Percentiles rank a stretch among this genome's conserved stretches.
phyloP scores from a whole-genome alignment of 2,113 vertebrate genomes.

The Origma solitaria region DNA sequence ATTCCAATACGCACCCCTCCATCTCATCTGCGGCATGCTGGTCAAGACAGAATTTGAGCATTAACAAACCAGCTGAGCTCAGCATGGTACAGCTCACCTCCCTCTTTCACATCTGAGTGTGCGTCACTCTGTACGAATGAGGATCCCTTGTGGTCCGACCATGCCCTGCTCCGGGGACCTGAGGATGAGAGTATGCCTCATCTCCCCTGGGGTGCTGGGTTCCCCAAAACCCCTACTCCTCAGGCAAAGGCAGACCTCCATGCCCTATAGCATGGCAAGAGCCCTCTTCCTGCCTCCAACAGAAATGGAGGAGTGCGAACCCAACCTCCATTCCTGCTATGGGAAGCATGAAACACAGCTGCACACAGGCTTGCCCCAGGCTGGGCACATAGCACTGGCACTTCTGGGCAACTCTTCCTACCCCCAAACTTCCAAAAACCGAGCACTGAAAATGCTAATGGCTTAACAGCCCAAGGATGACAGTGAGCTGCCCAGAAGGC shows the following conservation, averaged over 20 bases:
- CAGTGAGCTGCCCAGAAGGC: neutral
- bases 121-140: neutral
- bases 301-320: neutral
- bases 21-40: accelerated
- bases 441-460: neutral
- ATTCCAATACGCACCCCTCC: neutral
- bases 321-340: neutral
- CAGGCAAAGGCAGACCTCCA: neutral
- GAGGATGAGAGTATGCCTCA: neutral
- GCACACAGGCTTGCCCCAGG: neutral
- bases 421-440: neutral
- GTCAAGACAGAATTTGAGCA: neutral
- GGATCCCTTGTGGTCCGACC: accelerated
- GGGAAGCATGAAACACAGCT: neutral
- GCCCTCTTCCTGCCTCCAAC: neutral
- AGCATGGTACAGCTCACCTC: accelerated
- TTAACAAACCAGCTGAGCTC: neutral
- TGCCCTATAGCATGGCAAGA: neutral
- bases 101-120: neutral
- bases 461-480: neutral
- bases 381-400: neutral
- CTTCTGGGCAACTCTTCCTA: neutral
- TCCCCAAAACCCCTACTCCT: neutral
- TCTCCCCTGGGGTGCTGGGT: neutral
- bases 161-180: accelerated